phyloP scores from a whole-genome alignment of 2,113 vertebrate genomes.

The Cavia porcellus region DNA sequence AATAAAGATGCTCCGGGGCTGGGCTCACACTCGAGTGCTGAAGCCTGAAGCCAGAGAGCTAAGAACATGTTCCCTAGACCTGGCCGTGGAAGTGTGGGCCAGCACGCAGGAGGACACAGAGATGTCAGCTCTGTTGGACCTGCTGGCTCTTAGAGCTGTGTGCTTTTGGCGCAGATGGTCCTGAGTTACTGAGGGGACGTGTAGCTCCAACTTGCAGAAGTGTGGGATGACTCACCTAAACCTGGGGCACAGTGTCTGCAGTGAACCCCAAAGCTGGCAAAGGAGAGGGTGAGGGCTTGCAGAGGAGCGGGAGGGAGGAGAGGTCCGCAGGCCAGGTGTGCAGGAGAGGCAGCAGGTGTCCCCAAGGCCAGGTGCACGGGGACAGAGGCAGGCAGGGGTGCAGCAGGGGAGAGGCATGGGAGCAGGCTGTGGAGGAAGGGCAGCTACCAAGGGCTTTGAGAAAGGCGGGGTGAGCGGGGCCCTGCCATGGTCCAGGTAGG shows the following conservation, averaged over 20 bases:
- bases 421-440: not conserved
- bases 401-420: not conserved
- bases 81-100: fast-evolving
- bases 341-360: not conserved
- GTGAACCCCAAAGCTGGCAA: no score
- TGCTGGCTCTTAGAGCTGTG: not conserved
- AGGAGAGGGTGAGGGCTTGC: not conserved
- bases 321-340: not conserved
- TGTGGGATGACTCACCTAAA: not conserved
- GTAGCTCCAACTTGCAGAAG: not conserved
- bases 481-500: not conserved
- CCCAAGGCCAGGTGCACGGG: not conserved
- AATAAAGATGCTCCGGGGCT: no score
- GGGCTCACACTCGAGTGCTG: not conserved
- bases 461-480: not conserved
- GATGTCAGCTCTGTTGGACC: not conserved
- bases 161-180: not conserved
- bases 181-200: not conserved
- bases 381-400: not conserved
- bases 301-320: not conserved
- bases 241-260: not conserved
- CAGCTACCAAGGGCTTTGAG: not conserved
- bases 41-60: not conserved
- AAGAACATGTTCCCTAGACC: not conserved
- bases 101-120: fast-evolving